These are phyloP conservation scores for Triplophysa rosa DNA, from an alignment of 2,113 vertebrate species.

Conservation along the genomic window DNA sequence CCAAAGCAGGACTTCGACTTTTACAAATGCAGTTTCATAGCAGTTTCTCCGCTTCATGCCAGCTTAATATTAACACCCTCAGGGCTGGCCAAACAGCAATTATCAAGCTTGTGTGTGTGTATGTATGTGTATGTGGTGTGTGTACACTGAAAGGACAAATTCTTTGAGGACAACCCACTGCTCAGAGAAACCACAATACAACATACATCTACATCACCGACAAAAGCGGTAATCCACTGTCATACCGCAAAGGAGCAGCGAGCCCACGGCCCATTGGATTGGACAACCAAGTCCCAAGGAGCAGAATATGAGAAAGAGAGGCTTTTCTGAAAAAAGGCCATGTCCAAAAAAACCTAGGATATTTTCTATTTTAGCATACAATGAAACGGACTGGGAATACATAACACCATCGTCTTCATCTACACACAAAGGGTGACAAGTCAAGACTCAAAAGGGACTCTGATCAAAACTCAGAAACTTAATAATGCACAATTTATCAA, in stretches of 20 bases:
- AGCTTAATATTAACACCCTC: slow-evolving; percentile 34
- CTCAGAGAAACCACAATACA: slow-evolving; percentile 26
- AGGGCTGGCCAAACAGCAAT: slow-evolving; percentile 33
- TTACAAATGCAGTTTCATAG: slow-evolving; percentile 38
- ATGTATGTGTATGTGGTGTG: slow-evolving; percentile 4
- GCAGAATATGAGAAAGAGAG: slow-evolving; percentile 21
- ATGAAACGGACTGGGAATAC: slow-evolving; percentile 32
- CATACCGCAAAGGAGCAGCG: slow-evolving; percentile 7
- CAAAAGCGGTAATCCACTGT: slow-evolving; percentile 46
- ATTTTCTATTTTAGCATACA: slow-evolving; percentile 42
- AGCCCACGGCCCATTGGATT: background rate
- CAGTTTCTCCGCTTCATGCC: slow-evolving; percentile 24
- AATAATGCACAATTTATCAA: no score
- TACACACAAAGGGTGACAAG: slow-evolving; percentile 24
- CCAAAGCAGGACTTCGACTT: slow-evolving; percentile 34
- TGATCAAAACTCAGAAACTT: background rate
- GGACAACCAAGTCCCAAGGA: slow-evolving; percentile 17
- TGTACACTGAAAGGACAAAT: slow-evolving; percentile 16
- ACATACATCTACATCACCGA: slow-evolving; percentile 20
- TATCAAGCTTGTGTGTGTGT: slow-evolving; percentile 10
- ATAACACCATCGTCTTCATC: slow-evolving; percentile 32
- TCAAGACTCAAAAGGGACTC: background rate
- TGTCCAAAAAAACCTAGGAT: background rate
- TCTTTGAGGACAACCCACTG: slow-evolving; percentile 24
- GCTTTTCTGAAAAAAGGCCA: slow-evolving; percentile 17